Percentiles rank a stretch among this genome's conserved stretches.
phyloP scores from a whole-genome alignment of 1,140 invertebrate genomes.

The Zaprionus capensis region DNA sequence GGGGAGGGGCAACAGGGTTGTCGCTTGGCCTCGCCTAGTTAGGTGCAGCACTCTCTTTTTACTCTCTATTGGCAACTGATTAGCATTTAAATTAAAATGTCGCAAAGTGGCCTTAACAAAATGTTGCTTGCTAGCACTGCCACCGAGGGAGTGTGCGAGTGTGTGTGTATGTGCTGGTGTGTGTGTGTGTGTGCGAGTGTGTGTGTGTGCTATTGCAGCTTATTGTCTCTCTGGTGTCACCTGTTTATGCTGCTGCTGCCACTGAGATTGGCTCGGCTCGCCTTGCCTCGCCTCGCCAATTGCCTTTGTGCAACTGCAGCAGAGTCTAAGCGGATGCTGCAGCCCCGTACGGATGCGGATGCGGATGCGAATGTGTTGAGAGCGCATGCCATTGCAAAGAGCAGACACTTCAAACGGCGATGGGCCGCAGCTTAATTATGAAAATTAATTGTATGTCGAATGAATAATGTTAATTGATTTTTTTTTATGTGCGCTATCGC shows the following conservation, averaged over 20 bases:
- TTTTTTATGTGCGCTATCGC: constrained; percentile 7
- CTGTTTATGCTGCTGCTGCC: constrained; percentile 60
- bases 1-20: background rate
- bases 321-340: constrained; percentile 14
- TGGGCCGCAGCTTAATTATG: constrained; percentile 61
- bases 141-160: background rate
- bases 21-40: constrained; percentile 41
- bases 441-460: constrained; percentile 70
- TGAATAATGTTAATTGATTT: constrained; percentile 75
- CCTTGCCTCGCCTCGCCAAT: constrained; percentile 30
- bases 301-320: constrained; percentile 55
- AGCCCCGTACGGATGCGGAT: constrained; percentile 14
- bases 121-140: constrained; percentile 55
- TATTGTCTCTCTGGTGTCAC: constrained; percentile 69
- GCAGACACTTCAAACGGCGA: constrained; percentile 44
- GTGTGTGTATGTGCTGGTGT: constrained; percentile 14
- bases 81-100: constrained; percentile 82
- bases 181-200: background rate
- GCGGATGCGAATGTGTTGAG: constrained; percentile 8
- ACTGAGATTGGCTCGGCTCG: constrained; percentile 62
- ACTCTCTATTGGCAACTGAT: constrained; percentile 79
- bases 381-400: constrained; percentile 11
- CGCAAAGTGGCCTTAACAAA: constrained; percentile 81
- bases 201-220: constrained; percentile 54
- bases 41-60: constrained; percentile 53